phyloP scores from a whole-genome alignment of 2,888 invertebrate species.

The Drepana falcataria region DNA sequence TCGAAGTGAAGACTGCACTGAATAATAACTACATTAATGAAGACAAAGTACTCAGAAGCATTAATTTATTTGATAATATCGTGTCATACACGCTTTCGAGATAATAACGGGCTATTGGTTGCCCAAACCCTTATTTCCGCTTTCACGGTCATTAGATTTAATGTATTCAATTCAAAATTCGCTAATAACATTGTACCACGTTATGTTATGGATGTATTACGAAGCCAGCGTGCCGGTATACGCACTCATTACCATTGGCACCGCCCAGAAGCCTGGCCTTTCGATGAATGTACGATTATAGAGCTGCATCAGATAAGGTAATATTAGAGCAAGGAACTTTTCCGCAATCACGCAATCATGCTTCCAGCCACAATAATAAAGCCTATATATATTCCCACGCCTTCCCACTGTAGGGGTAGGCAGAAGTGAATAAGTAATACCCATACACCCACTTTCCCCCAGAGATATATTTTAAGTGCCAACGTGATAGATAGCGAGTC shows the following conservation, averaged over 20 bases:
- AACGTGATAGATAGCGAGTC: too few species aligned
- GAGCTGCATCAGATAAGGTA: slow-evolving; percentile 51
- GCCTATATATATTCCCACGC: too few species aligned
- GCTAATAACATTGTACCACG: slow-evolving; percentile 45
- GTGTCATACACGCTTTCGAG: slow-evolving; percentile 44
- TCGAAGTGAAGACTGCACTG: neutral
- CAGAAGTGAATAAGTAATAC: too few species aligned
- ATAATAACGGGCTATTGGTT: slow-evolving; percentile 39
- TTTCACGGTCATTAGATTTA: slow-evolving; percentile 52
- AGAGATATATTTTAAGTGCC: too few species aligned
- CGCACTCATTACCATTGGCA: slow-evolving; percentile 50
- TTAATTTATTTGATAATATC: slow-evolving; percentile 17
- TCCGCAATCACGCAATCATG: slow-evolving; percentile 52
- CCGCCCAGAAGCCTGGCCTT: slow-evolving; percentile 48
- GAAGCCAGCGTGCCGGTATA: slow-evolving; percentile 54
- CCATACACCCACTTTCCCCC: too few species aligned
- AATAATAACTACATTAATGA: neutral
- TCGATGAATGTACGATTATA: slow-evolving; percentile 58
- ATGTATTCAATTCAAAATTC: slow-evolving; percentile 47
- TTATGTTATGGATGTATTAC: slow-evolving; percentile 52
- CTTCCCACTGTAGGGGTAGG: too few species aligned
- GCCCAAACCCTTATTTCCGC: slow-evolving; percentile 45
- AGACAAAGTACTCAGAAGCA: slow-evolving; percentile 5
- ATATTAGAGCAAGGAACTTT: slow-evolving; percentile 49
- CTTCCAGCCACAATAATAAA: neutral